These are phyloP conservation scores for Palaemon carinicauda DNA, from an alignment of 1,140 invertebrate genomes.

Conservation along the genomic window DNA sequence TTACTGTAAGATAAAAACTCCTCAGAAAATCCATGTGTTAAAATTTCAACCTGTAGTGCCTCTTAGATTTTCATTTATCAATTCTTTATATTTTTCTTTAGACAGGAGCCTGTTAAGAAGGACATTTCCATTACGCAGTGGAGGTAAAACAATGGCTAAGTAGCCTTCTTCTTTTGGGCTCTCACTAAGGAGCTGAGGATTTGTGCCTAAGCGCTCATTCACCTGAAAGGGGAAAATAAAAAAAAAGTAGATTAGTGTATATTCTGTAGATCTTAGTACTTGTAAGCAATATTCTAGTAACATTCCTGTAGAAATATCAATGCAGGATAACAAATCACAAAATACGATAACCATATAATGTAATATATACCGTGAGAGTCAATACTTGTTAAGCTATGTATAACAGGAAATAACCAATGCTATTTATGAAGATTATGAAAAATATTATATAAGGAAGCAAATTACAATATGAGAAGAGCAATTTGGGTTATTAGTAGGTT, in stretches of 20 bases:
- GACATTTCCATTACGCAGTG: constrained; percentile 62
- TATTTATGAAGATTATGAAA: too few species aligned
- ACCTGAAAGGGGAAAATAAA: constrained; percentile 73
- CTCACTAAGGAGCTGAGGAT: constrained; percentile 73
- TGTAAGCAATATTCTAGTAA: background rate
- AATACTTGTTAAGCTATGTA: too few species aligned
- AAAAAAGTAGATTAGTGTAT: background rate
- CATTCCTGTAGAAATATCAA: background rate
- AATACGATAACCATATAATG: too few species aligned
- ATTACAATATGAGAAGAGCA: too few species aligned
- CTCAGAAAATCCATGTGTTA: background rate
- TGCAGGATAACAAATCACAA: background rate
- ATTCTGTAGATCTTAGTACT: background rate
- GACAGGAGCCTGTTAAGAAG: background rate
- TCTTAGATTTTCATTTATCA: background rate
- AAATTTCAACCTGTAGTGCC: background rate
- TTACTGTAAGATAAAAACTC: background rate
- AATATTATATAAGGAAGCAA: too few species aligned
- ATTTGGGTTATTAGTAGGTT: too few species aligned
- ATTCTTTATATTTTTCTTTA: background rate
- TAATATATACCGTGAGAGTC: too few species aligned
- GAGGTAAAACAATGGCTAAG: constrained; percentile 78
- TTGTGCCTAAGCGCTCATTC: constrained; percentile 75
- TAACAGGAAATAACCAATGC: too few species aligned
- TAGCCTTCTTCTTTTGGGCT: constrained; percentile 76